Percentiles rank a stretch among this genome's conserved stretches.
Evolutionary conservation across 2,888 invertebrate genomes (phyloP).

Genomic region (Clunio marinus): DNA sequence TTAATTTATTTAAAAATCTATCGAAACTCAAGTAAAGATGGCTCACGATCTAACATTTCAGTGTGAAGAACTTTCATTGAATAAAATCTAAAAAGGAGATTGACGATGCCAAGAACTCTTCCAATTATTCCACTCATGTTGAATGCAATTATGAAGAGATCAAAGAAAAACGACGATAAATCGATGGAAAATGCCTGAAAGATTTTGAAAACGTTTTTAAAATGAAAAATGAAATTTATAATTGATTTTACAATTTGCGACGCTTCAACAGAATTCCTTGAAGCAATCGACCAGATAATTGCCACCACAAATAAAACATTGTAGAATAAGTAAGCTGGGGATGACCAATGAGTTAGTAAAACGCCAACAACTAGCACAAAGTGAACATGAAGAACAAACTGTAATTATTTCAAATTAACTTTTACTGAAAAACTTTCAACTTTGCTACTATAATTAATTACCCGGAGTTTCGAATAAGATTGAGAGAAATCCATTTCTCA

Average conservation of each 20-base stretch:
- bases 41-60: neutral
- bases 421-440: no score
- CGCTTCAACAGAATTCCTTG: conserved; percentile 50
- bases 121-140: neutral
- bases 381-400: conserved; percentile 44
- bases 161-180: conserved; percentile 16
- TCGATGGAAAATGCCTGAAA: conserved; percentile 8
- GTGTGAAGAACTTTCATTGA: conserved; percentile 9
- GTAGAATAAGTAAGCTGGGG: conserved; percentile 49
- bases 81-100: neutral
- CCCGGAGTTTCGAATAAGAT: no score
- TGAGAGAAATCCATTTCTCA: no score
- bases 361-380: conserved; percentile 50
- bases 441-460: no score
- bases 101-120: neutral
- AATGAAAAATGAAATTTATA: neutral
- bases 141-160: neutral
- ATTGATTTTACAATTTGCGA: conserved; percentile 48
- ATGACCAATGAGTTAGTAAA: conserved; percentile 46
- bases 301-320: conserved; percentile 50
- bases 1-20: neutral
- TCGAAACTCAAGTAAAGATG: neutral
- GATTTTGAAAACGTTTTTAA: neutral
- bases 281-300: conserved; percentile 50
- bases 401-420: no score